Evolutionary conservation across 1,140 invertebrate species (phyloP).

Genomic region (Aphelenchoides fujianensis): DNA sequence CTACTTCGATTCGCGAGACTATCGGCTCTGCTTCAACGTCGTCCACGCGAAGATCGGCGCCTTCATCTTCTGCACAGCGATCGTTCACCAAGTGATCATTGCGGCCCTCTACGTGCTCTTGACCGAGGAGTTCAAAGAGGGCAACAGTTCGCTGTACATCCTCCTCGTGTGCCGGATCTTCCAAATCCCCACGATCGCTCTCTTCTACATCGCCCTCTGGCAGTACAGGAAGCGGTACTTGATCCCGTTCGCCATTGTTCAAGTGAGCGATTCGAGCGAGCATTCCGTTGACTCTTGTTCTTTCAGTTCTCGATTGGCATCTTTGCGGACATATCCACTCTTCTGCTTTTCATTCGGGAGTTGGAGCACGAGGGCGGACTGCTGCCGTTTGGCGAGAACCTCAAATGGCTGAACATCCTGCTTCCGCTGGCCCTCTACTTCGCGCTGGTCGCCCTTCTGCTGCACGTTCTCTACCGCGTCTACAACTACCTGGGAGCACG

Average conservation of each 20-base stretch:
- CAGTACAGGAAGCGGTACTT: constrained; percentile 8
- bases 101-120: constrained; percentile 27
- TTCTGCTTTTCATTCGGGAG: background rate
- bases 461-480: background rate
- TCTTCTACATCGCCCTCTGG: constrained; percentile 33
- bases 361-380: background rate
- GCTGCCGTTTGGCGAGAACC: background rate
- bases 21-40: constrained; percentile 35
- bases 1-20: constrained; percentile 38
- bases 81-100: constrained; percentile 36
- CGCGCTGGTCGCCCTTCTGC: background rate
- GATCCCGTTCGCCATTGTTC: constrained; percentile 8
- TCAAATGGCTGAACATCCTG: constrained; percentile 12
- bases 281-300: background rate
- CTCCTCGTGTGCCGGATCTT: constrained; percentile 31
- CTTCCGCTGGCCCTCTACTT: constrained; percentile 2
- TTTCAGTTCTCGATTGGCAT: constrained; percentile 12
- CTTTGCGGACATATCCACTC: constrained; percentile 20
- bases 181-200: constrained; percentile 25
- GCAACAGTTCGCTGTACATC: constrained; percentile 16
- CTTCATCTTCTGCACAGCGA: constrained; percentile 34
- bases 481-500: background rate
- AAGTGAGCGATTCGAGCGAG: background rate
- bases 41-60: constrained; percentile 41
- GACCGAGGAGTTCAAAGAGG: constrained; percentile 19